phyloP scores from a whole-genome alignment of 2,113 vertebrate genomes.

The Myiagra hebetior region DNA sequence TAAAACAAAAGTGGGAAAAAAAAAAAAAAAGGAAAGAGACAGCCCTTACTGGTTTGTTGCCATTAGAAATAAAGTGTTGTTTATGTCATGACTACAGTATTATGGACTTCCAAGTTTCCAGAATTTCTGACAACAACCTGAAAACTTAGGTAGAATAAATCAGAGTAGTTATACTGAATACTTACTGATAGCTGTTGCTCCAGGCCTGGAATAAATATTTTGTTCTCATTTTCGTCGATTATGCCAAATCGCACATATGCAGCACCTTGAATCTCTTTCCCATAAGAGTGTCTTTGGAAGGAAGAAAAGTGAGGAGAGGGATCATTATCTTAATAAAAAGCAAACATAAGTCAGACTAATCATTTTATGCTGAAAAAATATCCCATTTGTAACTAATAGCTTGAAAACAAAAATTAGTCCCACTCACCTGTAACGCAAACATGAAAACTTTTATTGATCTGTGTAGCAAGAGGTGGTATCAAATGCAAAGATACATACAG shows the following conservation, averaged over 20 bases:
- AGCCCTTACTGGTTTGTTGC: background rate
- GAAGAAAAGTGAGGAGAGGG: background rate
- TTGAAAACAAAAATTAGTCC: background rate
- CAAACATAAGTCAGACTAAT: background rate
- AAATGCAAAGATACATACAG: background rate
- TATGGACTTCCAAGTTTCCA: background rate
- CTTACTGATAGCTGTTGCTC: conserved; percentile 69
- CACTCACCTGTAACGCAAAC: background rate
- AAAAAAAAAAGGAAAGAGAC: background rate
- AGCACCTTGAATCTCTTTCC: conserved; percentile 65
- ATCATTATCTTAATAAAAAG: background rate
- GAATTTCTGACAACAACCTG: background rate
- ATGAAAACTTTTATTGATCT: background rate
- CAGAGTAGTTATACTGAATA: background rate
- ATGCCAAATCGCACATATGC: conserved; percentile 72
- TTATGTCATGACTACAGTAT: background rate
- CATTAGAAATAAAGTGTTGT: background rate
- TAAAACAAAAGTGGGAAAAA: background rate
- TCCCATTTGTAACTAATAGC: background rate
- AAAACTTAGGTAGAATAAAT: background rate
- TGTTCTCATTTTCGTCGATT: conserved; percentile 41
- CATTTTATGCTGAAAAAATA: background rate
- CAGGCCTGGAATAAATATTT: conserved; percentile 60
- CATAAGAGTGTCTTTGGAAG: conserved; percentile 68
- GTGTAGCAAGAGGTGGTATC: background rate